Conservation (phyloP, 2,113 vertebrate genomes). For the Hypanus sabinus region DNA sequence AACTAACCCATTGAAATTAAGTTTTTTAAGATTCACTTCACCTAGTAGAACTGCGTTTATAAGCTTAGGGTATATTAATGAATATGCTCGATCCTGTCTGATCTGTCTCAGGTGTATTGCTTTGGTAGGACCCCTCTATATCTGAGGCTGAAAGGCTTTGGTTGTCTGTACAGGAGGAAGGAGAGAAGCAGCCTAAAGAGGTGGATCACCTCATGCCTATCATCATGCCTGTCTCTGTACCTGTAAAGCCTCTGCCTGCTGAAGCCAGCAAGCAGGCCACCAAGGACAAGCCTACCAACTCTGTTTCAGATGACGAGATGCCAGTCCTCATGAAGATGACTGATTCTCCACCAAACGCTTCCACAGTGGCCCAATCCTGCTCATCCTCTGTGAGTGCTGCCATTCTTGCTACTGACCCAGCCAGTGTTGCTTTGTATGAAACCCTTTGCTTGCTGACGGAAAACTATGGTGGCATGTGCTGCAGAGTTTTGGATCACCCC, state of each 20-base stretch:
- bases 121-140: constrained; percentile 42
- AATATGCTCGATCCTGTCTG: constrained; percentile 9
- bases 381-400: constrained; percentile 73
- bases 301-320: constrained; percentile 72
- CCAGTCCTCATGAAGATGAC: constrained; percentile 73
- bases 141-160: constrained; percentile 65
- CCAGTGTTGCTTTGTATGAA: constrained; percentile 49
- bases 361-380: constrained; percentile 60
- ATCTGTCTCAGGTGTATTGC: constrained; percentile 33
- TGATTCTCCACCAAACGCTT: constrained; percentile 64
- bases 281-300: constrained; percentile 65
- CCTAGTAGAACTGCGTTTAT: not conserved
- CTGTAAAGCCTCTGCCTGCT: constrained; percentile 70
- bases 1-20: not conserved
- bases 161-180: constrained; percentile 77
- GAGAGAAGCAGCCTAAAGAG: constrained; percentile 61
- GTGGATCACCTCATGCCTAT: constrained; percentile 64
- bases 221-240: constrained; percentile 83
- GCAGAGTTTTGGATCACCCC: not conserved
- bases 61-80: not conserved
- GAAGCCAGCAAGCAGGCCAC: constrained; percentile 62
- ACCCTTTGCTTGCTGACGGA: constrained; percentile 60
- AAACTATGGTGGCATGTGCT: not conserved
- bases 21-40: not conserved
- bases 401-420: constrained; percentile 52